These are phyloP conservation scores for Sialis lutaria DNA, from an alignment of 2,888 invertebrate species.

Conservation along the genomic window DNA sequence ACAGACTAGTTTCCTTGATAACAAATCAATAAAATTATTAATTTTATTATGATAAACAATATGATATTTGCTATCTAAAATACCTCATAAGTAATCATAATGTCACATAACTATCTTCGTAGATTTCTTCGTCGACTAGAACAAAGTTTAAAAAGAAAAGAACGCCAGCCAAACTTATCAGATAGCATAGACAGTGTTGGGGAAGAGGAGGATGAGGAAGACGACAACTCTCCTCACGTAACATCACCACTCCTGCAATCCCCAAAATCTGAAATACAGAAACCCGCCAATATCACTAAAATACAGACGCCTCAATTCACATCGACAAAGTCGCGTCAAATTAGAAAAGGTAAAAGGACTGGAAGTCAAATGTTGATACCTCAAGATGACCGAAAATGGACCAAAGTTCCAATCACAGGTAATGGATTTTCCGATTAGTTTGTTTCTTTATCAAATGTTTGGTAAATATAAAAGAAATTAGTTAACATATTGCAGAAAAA, in stretches of 20 bases:
- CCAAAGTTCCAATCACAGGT: conserved; percentile 17
- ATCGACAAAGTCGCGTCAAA: background rate
- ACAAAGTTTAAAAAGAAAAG: conserved; percentile 49
- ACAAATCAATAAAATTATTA: too few relatives aligned
- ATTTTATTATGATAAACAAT: too few relatives aligned
- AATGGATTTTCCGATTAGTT: conserved; percentile 24
- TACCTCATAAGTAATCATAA: background rate
- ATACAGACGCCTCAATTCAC: conserved; percentile 13
- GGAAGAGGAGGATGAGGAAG: conserved; percentile 40
- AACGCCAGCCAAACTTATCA: conserved; percentile 31
- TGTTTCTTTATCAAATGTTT: background rate
- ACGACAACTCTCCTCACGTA: conserved; percentile 43
- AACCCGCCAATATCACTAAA: conserved; percentile 24
- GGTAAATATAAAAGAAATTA: background rate
- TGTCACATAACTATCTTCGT: background rate
- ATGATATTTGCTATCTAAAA: too few relatives aligned
- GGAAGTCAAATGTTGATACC: conserved; percentile 16
- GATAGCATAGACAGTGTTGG: conserved; percentile 31
- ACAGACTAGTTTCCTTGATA: too few relatives aligned
- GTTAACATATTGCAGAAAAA: too few relatives aligned
- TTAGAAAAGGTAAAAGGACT: conserved; percentile 13
- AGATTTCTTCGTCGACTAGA: conserved; percentile 57
- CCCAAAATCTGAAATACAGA: conserved; percentile 21
- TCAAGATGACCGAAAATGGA: conserved; percentile 19
- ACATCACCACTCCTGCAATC: conserved; percentile 42